These are phyloP conservation scores for Nematopogon swammerdamellus DNA, from an alignment of 2,888 invertebrate species.

Conservation along the genomic window DNA sequence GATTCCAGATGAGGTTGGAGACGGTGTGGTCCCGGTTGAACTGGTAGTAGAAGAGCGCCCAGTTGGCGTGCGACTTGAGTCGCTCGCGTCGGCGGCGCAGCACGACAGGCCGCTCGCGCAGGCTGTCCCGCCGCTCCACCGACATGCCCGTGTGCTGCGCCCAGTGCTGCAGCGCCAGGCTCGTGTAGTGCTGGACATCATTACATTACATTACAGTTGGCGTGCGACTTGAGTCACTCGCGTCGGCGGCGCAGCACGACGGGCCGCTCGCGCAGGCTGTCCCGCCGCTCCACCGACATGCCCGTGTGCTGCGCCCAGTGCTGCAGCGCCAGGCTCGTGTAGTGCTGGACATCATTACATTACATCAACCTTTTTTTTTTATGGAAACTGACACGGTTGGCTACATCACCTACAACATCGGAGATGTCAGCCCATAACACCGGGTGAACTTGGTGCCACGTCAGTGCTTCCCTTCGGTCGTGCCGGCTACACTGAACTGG, in stretches of 20 bases:
- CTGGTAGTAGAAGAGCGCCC: conserved; percentile 93
- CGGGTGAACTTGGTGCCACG: too few relatives aligned
- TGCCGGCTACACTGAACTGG: too few relatives aligned
- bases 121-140: conserved; percentile 54
- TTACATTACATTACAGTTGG: too few relatives aligned
- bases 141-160: conserved; percentile 67
- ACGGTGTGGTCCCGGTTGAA: conserved; percentile 92
- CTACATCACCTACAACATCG: too few relatives aligned
- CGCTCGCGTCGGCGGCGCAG: conserved; percentile 85
- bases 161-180: conserved; percentile 53
- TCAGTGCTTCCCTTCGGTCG: too few relatives aligned
- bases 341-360: too few relatives aligned
- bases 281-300: conserved; percentile 56
- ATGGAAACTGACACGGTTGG: too few relatives aligned
- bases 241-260: conserved; percentile 88
- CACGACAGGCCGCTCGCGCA: conserved; percentile 83
- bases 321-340: conserved; percentile 42
- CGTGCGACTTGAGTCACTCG: conserved; percentile 80
- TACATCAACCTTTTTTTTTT: too few relatives aligned
- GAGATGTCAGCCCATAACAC: too few relatives aligned
- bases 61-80: conserved; percentile 84
- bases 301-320: conserved; percentile 68
- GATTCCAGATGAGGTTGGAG: conserved; percentile 98
- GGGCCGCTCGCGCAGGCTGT: conserved; percentile 72
- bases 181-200: conserved; percentile 48